These are phyloP conservation scores for Phoenoteleia sp. DNA, from an alignment of 2,888 invertebrate genomes.

Conservation along the genomic window DNA sequence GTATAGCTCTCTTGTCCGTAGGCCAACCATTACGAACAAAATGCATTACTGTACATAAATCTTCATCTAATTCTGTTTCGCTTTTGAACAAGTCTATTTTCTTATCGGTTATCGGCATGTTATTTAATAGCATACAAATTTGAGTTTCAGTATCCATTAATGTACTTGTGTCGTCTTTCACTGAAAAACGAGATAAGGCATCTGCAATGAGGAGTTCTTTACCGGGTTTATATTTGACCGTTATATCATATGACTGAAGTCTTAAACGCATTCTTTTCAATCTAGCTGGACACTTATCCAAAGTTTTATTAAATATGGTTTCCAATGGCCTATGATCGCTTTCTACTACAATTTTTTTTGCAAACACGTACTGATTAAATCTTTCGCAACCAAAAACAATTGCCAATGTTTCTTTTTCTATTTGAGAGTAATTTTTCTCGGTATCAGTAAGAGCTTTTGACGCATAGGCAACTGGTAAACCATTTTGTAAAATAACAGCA, in stretches of 20 bases:
- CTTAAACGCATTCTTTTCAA: slow-evolving; percentile 60
- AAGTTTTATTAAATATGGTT: no score
- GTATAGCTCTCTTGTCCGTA: slow-evolving; percentile 48
- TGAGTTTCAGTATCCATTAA: slow-evolving; percentile 52
- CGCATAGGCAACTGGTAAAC: slow-evolving; percentile 81
- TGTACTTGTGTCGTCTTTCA: background rate
- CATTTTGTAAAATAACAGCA: slow-evolving; percentile 80
- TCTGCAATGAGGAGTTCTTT: slow-evolving; percentile 62
- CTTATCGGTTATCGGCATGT: slow-evolving; percentile 50
- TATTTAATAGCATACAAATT: no score
- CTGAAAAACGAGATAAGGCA: slow-evolving; percentile 43
- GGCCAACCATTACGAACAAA: slow-evolving; percentile 70
- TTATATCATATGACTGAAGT: slow-evolving; percentile 48
- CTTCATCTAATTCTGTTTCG: slow-evolving; percentile 52
- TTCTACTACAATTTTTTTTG: background rate
- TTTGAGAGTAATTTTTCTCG: slow-evolving; percentile 76
- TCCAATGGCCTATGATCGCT: background rate
- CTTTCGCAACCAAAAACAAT: slow-evolving; percentile 72
- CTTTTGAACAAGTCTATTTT: slow-evolving; percentile 52
- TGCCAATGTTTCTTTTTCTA: slow-evolving; percentile 77
- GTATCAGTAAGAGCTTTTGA: slow-evolving; percentile 77
- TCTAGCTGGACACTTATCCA: slow-evolving; percentile 49
- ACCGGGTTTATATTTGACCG: slow-evolving; percentile 55
- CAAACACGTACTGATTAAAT: slow-evolving; percentile 64
- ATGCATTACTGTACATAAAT: slow-evolving; percentile 49